These are phyloP conservation scores for Actinia equina DNA, from an alignment of 64 coral and sea anemone genomes.

Conservation along the genomic window DNA sequence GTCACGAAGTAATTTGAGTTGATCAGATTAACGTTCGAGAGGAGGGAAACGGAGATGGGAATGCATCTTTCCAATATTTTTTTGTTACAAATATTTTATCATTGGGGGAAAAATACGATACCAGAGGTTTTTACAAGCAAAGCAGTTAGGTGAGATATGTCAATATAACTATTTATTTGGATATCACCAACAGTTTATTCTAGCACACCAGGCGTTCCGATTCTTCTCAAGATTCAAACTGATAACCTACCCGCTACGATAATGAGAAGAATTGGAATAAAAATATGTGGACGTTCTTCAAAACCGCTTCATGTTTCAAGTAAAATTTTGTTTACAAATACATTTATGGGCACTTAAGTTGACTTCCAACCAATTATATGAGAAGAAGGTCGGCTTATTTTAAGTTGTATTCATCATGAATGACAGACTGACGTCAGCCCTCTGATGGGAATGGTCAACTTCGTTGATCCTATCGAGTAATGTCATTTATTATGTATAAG, in stretches of 20 bases:
- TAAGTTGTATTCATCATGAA: not conserved
- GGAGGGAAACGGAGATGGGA: too few relatives aligned
- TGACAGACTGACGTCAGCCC: not conserved
- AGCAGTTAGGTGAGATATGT: not conserved
- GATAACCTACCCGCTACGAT: not conserved
- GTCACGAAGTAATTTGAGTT: too few relatives aligned
- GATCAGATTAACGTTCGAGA: too few relatives aligned
- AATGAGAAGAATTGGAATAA: not conserved
- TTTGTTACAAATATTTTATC: too few relatives aligned
- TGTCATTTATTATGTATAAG: constrained; percentile 5
- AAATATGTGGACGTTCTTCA: not conserved
- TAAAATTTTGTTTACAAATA: not conserved
- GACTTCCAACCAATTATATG: not conserved
- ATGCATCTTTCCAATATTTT: too few relatives aligned
- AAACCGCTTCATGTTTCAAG: not conserved
- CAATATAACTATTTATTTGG: not conserved
- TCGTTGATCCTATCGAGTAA: not conserved
- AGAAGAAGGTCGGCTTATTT: not conserved
- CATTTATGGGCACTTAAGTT: not conserved
- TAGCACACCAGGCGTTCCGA: not conserved
- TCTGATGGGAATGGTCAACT: not conserved
- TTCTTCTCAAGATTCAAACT: not conserved
- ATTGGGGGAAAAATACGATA: too few relatives aligned
- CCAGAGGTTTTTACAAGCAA: not conserved
- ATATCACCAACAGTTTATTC: not conserved